Evolutionary conservation across 2,888 invertebrate species (phyloP).

Genomic region (Amphipyra berbera): DNA sequence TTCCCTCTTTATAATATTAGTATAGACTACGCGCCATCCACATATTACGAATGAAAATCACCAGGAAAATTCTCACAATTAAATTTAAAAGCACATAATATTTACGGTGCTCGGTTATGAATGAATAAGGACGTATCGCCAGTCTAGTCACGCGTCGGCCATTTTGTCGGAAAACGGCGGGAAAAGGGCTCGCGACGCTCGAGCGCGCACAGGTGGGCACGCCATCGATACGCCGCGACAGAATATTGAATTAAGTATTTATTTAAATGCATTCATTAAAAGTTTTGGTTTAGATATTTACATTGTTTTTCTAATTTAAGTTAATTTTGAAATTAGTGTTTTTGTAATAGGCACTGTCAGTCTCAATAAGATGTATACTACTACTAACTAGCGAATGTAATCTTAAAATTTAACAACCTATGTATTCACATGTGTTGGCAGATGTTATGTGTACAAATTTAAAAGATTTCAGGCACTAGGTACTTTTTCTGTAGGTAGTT

Average conservation of each 20-base stretch:
- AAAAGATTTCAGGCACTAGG: too few species aligned
- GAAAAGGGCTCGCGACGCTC: constrained; percentile 75
- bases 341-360: too few species aligned
- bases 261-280: constrained; percentile 53
- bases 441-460: too few species aligned
- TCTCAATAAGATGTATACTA: too few species aligned
- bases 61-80: constrained; percentile 41
- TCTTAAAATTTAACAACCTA: too few species aligned
- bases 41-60: neutral
- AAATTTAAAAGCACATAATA: constrained; percentile 59
- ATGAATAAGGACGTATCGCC: constrained; percentile 67
- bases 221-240: constrained; percentile 67
- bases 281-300: neutral
- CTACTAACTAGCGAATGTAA: too few species aligned
- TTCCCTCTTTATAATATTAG: too few species aligned
- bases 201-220: constrained; percentile 76
- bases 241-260: constrained; percentile 55
- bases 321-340: too few species aligned
- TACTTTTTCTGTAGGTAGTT: too few species aligned
- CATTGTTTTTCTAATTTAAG: neutral
- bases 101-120: constrained; percentile 60
- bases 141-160: constrained; percentile 83
- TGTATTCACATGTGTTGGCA: too few species aligned
- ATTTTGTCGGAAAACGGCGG: constrained; percentile 83
- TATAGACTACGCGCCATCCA: too few species aligned